A percentile compares a stretch with the other conserved stretches of the same genome.
phyloP scores from a whole-genome alignment of 2,113 vertebrate genomes.

The Sylvilagus bachmani region DNA sequence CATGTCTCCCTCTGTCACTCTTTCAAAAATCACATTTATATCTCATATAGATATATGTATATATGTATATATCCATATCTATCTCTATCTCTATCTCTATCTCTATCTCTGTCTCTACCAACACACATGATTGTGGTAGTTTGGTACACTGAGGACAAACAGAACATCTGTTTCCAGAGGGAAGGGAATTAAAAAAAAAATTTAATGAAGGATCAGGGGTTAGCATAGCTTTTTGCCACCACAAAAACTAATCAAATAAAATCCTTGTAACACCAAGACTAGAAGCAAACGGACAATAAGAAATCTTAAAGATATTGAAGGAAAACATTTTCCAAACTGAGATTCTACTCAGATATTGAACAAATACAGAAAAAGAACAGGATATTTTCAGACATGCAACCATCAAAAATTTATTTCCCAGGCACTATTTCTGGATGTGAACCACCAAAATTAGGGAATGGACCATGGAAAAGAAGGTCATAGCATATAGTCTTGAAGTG shows the following conservation, averaged over 20 bases:
- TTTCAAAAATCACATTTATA: too few relatives aligned
- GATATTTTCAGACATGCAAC: neutral
- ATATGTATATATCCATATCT: too few relatives aligned
- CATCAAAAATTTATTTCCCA: conserved; percentile 2
- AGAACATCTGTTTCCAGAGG: neutral
- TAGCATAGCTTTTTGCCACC: neutral
- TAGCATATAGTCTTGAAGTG: neutral
- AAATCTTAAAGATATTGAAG: neutral
- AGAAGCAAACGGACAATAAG: neutral
- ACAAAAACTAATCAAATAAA: neutral
- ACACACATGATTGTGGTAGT: neutral
- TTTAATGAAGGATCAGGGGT: neutral
- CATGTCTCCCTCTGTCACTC: too few relatives aligned
- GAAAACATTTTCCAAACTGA: neutral
- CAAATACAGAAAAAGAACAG: neutral
- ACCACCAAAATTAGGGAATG: neutral
- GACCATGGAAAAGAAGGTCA: neutral
- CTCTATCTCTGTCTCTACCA: too few relatives aligned
- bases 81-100: too few relatives aligned
- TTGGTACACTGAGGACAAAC: neutral
- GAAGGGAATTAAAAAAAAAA: neutral
- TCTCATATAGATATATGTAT: too few relatives aligned
- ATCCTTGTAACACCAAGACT: neutral
- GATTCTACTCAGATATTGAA: neutral
- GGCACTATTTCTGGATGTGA: neutral